phyloP scores from a whole-genome alignment of 92 coral and sea anemone genomes.

The Scolanthus callimorphus region DNA sequence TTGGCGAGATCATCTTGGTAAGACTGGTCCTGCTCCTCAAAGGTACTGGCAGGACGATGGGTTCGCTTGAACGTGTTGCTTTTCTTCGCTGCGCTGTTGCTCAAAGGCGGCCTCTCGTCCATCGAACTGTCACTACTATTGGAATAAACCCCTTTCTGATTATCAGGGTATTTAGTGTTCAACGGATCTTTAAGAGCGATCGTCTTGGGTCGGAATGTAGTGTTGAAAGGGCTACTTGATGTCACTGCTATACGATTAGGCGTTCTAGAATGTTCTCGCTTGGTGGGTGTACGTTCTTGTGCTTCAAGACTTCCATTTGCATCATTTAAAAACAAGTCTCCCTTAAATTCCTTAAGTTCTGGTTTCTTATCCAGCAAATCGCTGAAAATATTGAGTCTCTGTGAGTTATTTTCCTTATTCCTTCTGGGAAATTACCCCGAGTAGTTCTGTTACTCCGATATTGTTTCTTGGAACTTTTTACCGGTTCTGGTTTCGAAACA shows the following conservation, averaged over 20 bases:
- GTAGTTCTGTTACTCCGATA: not conserved
- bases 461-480: not conserved
- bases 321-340: constrained; percentile 24
- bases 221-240: constrained; percentile 22
- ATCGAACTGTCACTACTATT: not conserved
- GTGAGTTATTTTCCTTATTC: no score
- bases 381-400: constrained; percentile 22
- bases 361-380: constrained; percentile 30
- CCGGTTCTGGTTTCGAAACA: not conserved
- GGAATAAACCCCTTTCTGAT: not conserved
- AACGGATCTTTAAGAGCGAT: not conserved
- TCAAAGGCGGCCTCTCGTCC: not conserved
- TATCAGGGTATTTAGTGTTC: not conserved
- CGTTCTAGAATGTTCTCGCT: not conserved
- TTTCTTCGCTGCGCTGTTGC: not conserved
- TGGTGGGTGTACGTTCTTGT: not conserved
- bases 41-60: no score
- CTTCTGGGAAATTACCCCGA: no score
- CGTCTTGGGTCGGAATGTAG: constrained; percentile 14
- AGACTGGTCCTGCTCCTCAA: no score
- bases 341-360: constrained; percentile 34
- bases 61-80: no score
- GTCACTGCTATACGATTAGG: constrained; percentile 1
- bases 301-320: not conserved
- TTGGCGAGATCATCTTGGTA: no score